A percentile compares a stretch with the other conserved stretches of the same genome.
These are phyloP conservation scores for Marronus borbonicus DNA, from an alignment of 2,888 invertebrate species.

Conservation along the genomic window DNA sequence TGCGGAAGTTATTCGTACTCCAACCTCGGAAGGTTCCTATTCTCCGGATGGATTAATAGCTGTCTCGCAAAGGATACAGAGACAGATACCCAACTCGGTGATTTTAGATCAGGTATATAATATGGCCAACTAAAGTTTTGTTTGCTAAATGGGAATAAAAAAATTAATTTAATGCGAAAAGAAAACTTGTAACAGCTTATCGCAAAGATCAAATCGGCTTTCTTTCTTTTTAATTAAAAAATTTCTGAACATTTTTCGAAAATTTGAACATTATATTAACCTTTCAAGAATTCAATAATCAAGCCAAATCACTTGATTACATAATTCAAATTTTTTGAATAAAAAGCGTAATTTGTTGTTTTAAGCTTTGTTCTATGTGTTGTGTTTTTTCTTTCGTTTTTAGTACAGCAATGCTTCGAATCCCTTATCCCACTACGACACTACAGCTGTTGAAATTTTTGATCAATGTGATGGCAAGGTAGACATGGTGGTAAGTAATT, in stretches of 20 bases:
- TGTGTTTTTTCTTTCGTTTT: constrained; percentile 48
- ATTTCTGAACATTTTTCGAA: no score
- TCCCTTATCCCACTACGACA: constrained; percentile 97
- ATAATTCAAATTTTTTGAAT: neutral
- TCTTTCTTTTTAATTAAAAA: no score
- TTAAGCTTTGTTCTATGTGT: neutral
- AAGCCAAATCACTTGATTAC: no score
- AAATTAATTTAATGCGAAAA: no score
- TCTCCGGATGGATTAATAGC: constrained; percentile 92
- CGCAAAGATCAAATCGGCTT: no score
- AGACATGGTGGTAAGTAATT: constrained; percentile 84
- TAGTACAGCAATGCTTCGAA: constrained; percentile 96
- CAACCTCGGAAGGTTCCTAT: constrained; percentile 91
- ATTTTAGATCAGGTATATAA: constrained; percentile 89
- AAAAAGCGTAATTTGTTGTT: no score
- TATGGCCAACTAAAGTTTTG: neutral
- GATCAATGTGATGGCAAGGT: constrained; percentile 86
- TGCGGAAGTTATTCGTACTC: constrained; percentile 95
- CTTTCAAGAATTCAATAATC: no score
- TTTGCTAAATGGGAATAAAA: neutral
- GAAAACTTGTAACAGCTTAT: no score
- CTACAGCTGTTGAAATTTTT: constrained; percentile 94
- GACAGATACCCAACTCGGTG: constrained; percentile 91
- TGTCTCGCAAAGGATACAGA: constrained; percentile 86
- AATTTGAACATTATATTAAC: no score